Evolutionary conservation across 2,797 vertebrate species (phyloP), one percentile per base, ranked within the genome.

Genomic region (Pseudochirops corinnae): DNA sequence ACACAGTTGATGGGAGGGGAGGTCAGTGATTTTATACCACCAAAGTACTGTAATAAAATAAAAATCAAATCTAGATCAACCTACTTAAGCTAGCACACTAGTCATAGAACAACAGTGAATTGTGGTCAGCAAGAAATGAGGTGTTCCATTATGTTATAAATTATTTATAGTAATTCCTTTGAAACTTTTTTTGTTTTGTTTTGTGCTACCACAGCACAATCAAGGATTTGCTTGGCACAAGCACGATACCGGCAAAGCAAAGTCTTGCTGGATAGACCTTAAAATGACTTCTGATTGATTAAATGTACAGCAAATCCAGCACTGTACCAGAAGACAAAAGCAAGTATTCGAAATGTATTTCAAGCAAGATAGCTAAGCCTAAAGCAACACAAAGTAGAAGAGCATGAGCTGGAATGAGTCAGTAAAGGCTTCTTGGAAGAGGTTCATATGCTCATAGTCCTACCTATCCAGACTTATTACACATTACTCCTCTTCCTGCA

Each of bases 101-200:
- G 90, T 13, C 82, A 14, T 56, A 50, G 10, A 56, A 50, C 56
- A 67, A 31, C 39, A 6, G 0, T 9, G 55, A 29, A 33, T 0
- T 9, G 91, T 10, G 53, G 82, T 91, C 11, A 60, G 90, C 13
- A 90, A 0, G 5, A 24, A 60, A 56, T 31, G 21, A 0, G 1
- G 29, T 13, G 21, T 62, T 62, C 87, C 60, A 56, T 55, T 53
- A 0, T 4, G 9, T 58, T 33, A 67, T 31, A 55, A 56, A 56
- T 95, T 94, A 95, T 92, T 91, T 90, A 90, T n/a, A 94, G 31
- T 53, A 31, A 31, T 26, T 92, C 57, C 90, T 21, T 56, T 92
- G 53, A 87, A 53, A 91, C 18, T 6, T 74, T 21, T 67, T 74
- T 39, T 39, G 31, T 21, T 82, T 82, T 82, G 18, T 87, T 50